phyloP scores from a whole-genome alignment of 2,797 vertebrate genomes.

The Tapera naevia region DNA sequence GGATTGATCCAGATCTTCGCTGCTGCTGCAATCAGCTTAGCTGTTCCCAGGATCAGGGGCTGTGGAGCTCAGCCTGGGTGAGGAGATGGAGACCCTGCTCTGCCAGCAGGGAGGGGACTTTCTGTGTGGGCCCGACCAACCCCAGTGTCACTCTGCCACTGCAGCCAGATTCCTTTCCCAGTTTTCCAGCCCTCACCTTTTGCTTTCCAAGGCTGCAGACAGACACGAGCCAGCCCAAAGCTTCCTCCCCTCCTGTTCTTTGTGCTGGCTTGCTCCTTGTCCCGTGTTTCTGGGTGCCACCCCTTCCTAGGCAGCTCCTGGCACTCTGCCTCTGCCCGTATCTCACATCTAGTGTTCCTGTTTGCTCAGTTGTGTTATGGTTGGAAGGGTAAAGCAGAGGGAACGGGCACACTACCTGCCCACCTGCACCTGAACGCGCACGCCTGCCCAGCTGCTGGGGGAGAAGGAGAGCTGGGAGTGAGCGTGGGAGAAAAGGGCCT shows the following conservation, averaged over 20 bases:
- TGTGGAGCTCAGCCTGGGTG: neutral
- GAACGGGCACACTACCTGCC: neutral
- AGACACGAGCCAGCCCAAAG: neutral
- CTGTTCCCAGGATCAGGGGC: neutral
- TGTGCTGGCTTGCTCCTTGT: neutral
- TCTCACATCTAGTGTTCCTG: neutral
- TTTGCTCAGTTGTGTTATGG: neutral
- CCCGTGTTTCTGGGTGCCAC: neutral
- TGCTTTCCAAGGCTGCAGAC: neutral
- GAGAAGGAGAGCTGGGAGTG: neutral
- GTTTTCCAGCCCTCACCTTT: neutral
- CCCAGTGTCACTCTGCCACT: neutral
- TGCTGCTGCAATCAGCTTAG: constrained; percentile 20
- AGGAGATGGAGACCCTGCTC: neutral
- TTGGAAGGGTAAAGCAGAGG: neutral
- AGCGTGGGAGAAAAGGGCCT: constrained; percentile 32
- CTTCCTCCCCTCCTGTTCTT: neutral
- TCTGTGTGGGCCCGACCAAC: fast-evolving
- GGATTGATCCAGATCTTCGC: neutral
- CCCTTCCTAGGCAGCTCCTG: neutral
- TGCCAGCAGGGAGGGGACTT: neutral
- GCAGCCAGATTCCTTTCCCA: neutral
- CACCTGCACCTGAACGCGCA: neutral
- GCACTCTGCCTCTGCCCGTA: fast-evolving
- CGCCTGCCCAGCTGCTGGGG: neutral